Percentiles rank a stretch among this genome's conserved stretches.
Conservation (phyloP, 2,797 vertebrate species). For the Pangasius djambal region DNA sequence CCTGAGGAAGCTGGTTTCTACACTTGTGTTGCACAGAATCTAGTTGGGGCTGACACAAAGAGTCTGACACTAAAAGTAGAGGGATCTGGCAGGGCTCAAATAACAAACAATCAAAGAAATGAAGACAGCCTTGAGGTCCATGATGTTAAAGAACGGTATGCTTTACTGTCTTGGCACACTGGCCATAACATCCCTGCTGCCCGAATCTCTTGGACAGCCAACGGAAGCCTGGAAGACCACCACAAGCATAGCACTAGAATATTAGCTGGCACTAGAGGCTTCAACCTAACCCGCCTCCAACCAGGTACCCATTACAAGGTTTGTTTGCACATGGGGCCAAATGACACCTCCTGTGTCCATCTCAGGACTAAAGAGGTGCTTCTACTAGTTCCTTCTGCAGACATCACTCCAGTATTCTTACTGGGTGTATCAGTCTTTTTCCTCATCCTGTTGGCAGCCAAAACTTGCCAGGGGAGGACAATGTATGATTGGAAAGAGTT, state of each 20-base stretch:
- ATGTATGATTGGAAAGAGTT: constrained; percentile 46
- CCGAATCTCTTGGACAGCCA: constrained; percentile 87
- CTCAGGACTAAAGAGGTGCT: constrained; percentile 85
- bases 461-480: constrained; percentile 66
- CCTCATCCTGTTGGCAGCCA: constrained; percentile 74
- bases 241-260: constrained; percentile 78
- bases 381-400: constrained; percentile 63
- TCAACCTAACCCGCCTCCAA: constrained; percentile 90
- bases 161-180: constrained; percentile 86
- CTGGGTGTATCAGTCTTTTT: constrained; percentile 73
- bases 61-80: constrained; percentile 81
- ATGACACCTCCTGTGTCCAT: constrained; percentile 80
- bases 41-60: constrained; percentile 89
- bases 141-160: constrained; percentile 80
- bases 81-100: constrained; percentile 19
- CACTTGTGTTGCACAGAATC: constrained; percentile 95
- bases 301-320: constrained; percentile 87
- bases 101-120: constrained; percentile 41
- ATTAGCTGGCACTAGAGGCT: constrained; percentile 84
- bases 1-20: constrained; percentile 85
- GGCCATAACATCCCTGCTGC: constrained; percentile 83
- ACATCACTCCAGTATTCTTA: constrained; percentile 72
- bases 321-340: constrained; percentile 83
- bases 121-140: constrained; percentile 65
- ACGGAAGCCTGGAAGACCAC: constrained; percentile 65